Evolutionary conservation across 37 sponge, comb jelly and placozoan species (phyloP).

Genomic region (Chondrosia reniformis): DNA sequence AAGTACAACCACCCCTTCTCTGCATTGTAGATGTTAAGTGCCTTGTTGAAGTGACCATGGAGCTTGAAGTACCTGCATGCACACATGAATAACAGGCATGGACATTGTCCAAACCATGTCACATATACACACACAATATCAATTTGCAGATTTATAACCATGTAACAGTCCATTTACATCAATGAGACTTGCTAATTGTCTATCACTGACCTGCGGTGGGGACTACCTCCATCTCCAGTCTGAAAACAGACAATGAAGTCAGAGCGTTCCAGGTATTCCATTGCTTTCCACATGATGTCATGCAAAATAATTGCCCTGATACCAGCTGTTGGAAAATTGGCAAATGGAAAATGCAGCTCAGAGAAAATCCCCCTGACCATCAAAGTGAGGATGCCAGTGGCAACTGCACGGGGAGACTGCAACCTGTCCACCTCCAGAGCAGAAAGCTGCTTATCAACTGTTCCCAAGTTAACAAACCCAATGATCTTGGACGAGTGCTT

Average conservation of each 20-base stretch:
- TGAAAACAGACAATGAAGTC: constrained; percentile 40
- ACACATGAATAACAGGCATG: no score
- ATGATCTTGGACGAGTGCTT: constrained; percentile 47
- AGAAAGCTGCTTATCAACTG: not conserved
- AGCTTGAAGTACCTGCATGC: constrained; percentile 3
- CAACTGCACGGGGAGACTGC: not conserved
- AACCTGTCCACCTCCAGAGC: not conserved
- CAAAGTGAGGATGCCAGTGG: constrained; percentile 28
- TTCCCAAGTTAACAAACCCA: constrained; percentile 47
- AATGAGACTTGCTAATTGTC: not conserved
- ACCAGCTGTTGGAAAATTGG: constrained; percentile 25
- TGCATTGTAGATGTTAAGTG: not conserved
- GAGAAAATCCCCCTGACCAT: constrained; percentile 35
- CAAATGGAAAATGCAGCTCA: constrained; percentile 20
- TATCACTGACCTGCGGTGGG: not conserved
- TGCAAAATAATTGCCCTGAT: constrained; percentile 16
- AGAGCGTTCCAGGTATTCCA: constrained; percentile 27
- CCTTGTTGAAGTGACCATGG: not conserved
- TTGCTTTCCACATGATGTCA: constrained; percentile 52
- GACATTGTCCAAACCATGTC: no score
- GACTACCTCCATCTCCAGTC: constrained; percentile 17
- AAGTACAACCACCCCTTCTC: constrained; percentile 3
- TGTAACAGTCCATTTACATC: not conserved
- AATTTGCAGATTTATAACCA: no score
- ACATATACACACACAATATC: no score